phyloP scores from a whole-genome alignment of 2,888 invertebrate species.

The Drosophila austrosaltans region DNA sequence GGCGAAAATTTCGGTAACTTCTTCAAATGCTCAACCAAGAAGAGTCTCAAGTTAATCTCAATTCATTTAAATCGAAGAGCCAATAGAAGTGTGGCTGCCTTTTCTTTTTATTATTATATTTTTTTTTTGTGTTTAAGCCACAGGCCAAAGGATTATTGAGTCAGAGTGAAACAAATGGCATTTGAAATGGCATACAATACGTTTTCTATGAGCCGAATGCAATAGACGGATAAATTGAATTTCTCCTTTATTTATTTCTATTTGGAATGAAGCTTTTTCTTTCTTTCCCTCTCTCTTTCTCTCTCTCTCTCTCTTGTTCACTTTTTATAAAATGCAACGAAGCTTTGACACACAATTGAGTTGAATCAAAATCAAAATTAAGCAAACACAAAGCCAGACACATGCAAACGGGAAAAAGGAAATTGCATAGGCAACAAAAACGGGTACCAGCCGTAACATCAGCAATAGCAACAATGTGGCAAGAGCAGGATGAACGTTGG shows the following conservation, averaged over 20 bases:
- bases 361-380: constrained; percentile 53
- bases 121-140: constrained; percentile 1
- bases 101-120: not conserved
- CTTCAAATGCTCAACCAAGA: not conserved
- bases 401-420: constrained; percentile 23
- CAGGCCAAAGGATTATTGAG: constrained; percentile 8
- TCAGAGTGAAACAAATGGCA: not conserved
- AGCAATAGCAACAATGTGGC: constrained; percentile 11
- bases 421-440: constrained; percentile 24
- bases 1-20: not conserved
- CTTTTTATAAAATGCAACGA: constrained; percentile 1
- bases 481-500: not conserved
- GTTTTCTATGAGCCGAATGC: not conserved
- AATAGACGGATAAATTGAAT: constrained; percentile 10
- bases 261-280: not conserved
- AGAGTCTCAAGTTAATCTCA: constrained; percentile 1
- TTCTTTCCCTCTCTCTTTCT: not conserved
- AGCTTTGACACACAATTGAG: constrained; percentile 25
- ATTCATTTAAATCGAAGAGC: not conserved
- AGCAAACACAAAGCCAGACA: constrained; percentile 36
- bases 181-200: constrained; percentile 1
- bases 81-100: constrained; percentile 1
- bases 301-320: not conserved
- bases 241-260: constrained; percentile 7
- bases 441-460: constrained; percentile 18